These are phyloP conservation scores for Perithous albicinctus DNA, from an alignment of 2,888 invertebrate genomes.

Conservation along the genomic window DNA sequence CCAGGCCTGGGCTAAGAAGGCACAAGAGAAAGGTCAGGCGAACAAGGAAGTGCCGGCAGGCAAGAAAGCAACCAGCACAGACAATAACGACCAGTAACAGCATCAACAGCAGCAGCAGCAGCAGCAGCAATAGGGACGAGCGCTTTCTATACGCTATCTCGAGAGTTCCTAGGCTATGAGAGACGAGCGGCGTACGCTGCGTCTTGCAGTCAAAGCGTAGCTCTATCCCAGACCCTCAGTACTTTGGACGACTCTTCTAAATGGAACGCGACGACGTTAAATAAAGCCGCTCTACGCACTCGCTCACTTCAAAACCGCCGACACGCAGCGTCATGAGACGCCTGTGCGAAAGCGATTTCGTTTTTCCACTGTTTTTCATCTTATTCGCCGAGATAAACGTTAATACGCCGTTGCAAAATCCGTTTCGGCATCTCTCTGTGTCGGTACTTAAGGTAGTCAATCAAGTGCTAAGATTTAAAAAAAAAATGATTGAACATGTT, in stretches of 20 bases:
- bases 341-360: constrained; percentile 68
- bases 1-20: constrained; percentile 63
- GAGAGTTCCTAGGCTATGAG: constrained; percentile 43
- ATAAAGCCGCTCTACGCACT: constrained; percentile 65
- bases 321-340: constrained; percentile 41
- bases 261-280: constrained; percentile 76
- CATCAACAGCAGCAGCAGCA: constrained; percentile 14
- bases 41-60: constrained; percentile 78
- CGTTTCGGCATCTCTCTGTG: neutral
- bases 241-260: constrained; percentile 67
- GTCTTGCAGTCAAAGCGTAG: constrained; percentile 39
- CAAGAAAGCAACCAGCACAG: constrained; percentile 73
- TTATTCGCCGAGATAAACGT: neutral
- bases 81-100: constrained; percentile 47
- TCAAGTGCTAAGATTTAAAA: too few relatives aligned
- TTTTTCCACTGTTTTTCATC: constrained; percentile 20
- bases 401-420: constrained; percentile 15
- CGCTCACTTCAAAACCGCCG: constrained; percentile 54
- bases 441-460: too few relatives aligned
- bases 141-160: constrained; percentile 63
- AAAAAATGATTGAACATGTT: too few relatives aligned
- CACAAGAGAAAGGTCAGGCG: constrained; percentile 80
- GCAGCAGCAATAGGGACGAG: constrained; percentile 36
- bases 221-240: neutral
- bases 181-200: constrained; percentile 14